Percentiles rank a stretch among this genome's conserved stretches.
Evolutionary conservation across 1,140 invertebrate species (phyloP).

Genomic region (Drosophila pandora): DNA sequence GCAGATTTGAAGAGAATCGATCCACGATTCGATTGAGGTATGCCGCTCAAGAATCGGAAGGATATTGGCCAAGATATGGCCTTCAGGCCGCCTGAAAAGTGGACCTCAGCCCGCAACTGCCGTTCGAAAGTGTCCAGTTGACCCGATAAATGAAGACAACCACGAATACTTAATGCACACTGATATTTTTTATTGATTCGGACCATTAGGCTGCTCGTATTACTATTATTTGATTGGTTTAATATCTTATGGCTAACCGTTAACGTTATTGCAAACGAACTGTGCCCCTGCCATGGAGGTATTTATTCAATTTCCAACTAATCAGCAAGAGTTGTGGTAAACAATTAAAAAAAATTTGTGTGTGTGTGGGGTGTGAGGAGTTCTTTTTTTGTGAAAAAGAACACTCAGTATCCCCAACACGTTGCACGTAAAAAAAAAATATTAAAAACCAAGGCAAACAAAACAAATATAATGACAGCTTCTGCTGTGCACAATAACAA

Average conservation of each 20-base stretch:
- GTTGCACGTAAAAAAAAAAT: not conserved
- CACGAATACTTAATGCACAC: not conserved
- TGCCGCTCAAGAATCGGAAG: too few relatives aligned
- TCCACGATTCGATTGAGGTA: too few relatives aligned
- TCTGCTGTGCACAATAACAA: conserved; percentile 30
- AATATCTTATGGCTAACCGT: conserved; percentile 39
- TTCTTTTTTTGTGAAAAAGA: not conserved
- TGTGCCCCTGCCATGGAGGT: conserved; percentile 14
- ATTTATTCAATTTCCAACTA: conserved; percentile 22
- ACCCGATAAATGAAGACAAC: not conserved
- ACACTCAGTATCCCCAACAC: not conserved
- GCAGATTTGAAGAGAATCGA: too few relatives aligned
- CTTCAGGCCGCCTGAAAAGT: not conserved
- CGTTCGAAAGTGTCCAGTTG: not conserved
- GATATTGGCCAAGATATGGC: too few relatives aligned
- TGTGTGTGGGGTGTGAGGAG: too few relatives aligned
- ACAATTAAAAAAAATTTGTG: conserved; percentile 9
- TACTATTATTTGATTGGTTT: conserved; percentile 42
- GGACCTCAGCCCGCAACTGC: too few relatives aligned
- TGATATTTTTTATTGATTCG: conserved; percentile 25
- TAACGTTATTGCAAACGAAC: conserved; percentile 40
- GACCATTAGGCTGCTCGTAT: conserved; percentile 8
- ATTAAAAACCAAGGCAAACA: conserved; percentile 16
- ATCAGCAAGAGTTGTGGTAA: conserved; percentile 8
- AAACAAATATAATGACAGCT: conserved; percentile 22